phyloP scores from a whole-genome alignment of 2,888 invertebrate genomes.

The Leucozona laternaria region DNA sequence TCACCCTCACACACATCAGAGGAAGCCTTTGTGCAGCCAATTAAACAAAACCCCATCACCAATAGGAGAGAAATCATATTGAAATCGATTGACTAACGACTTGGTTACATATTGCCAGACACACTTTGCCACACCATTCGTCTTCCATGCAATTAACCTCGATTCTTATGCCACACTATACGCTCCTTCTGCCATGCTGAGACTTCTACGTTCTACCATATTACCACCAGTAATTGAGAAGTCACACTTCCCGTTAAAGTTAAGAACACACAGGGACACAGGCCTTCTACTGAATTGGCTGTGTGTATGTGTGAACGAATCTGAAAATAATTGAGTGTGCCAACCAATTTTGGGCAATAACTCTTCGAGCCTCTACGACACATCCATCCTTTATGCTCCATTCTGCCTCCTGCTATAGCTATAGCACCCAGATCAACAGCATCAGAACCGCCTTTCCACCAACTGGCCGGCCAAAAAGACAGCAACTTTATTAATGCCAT shows the following conservation, averaged over 20 bases:
- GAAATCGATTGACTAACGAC: slow-evolving; percentile 72
- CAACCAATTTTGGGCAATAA: slow-evolving; percentile 65
- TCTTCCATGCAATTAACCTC: slow-evolving; percentile 73
- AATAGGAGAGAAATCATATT: slow-evolving; percentile 63
- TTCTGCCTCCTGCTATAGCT: neutral
- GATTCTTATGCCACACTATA: slow-evolving; percentile 60
- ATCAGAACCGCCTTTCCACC: neutral
- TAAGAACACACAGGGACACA: slow-evolving; percentile 29
- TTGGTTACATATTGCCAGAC: slow-evolving; percentile 70
- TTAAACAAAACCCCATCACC: slow-evolving; percentile 58
- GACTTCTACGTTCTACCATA: neutral
- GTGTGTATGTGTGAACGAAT: slow-evolving; percentile 25
- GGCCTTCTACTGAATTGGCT: neutral
- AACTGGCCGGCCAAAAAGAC: slow-evolving; percentile 5
- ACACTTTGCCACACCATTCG: slow-evolving; percentile 69
- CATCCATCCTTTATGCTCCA: neutral
- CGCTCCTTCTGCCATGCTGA: neutral
- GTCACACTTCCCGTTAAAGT: slow-evolving; percentile 56
- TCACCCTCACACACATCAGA: neutral
- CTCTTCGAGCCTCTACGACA: slow-evolving; percentile 37
- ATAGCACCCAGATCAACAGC: neutral
- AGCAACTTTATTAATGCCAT: slow-evolving; percentile 66
- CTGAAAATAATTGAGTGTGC: slow-evolving; percentile 73
- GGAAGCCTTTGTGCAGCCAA: slow-evolving; percentile 60
- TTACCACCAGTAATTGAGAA: slow-evolving; percentile 52